A percentile compares a stretch with the other conserved stretches of the same genome.
Evolutionary conservation across 2,797 vertebrate species (phyloP).

Genomic region (Triplophysa yarkandensis): DNA sequence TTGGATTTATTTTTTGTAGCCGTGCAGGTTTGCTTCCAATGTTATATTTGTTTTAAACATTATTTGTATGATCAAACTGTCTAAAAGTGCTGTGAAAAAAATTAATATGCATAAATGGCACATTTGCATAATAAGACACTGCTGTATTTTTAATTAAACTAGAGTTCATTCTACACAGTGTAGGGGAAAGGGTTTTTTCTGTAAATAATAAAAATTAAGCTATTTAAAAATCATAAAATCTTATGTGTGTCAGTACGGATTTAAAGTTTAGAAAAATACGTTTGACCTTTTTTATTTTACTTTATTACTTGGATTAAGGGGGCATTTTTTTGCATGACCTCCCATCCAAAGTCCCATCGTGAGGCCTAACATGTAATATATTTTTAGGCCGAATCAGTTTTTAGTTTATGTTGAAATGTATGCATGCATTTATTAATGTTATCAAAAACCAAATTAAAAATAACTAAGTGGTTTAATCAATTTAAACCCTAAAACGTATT

Average conservation of each 20-base stretch:
- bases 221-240: neutral
- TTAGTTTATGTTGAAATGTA: neutral
- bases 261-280: constrained; percentile 8
- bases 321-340: neutral
- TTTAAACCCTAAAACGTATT: neutral
- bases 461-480: neutral
- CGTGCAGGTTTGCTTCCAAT: neutral
- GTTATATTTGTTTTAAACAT: neutral
- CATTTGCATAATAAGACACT: neutral
- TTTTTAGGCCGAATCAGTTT: neutral
- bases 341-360: neutral
- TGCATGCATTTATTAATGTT: neutral
- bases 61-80: neutral
- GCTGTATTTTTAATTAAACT: constrained; percentile 14
- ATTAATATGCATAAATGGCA: neutral
- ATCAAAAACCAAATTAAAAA: neutral
- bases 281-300: constrained; percentile 43
- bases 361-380: constrained; percentile 11
- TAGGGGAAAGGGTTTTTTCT: neutral
- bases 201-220: constrained; percentile 7
- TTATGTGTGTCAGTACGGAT: neutral
- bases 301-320: constrained; percentile 15
- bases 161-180: constrained; percentile 1
- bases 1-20: neutral
- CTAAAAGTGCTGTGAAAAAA: neutral